A percentile compares a stretch with the other conserved stretches of the same genome.
Conservation (phyloP, 2,888 invertebrate genomes). For the Galerucella pusilla region DNA sequence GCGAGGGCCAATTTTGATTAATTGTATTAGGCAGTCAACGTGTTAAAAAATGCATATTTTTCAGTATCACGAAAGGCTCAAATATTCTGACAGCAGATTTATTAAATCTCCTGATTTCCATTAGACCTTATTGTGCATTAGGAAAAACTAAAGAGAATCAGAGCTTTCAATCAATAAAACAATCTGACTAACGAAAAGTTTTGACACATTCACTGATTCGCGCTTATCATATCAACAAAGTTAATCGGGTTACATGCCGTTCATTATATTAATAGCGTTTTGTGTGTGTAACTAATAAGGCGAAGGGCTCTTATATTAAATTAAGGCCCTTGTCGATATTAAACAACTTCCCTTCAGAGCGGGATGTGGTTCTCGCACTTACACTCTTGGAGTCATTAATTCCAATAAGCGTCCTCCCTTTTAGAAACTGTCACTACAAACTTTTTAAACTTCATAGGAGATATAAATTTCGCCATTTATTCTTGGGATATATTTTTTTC, state of each 20-base stretch:
- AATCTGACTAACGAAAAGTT: constrained; percentile 48
- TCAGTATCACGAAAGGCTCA: no score
- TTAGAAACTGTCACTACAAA: constrained; percentile 62
- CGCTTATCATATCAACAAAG: constrained; percentile 52
- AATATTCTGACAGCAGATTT: no score
- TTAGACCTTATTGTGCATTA: not conserved
- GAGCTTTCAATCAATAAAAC: constrained; percentile 41
- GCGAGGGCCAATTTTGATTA: no score
- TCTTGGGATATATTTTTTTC: constrained; percentile 57
- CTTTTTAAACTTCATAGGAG: constrained; percentile 61
- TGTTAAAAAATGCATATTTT: no score
- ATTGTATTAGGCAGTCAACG: no score
- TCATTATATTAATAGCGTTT: constrained; percentile 61
- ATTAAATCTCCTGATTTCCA: no score
- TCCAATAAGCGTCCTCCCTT: constrained; percentile 59
- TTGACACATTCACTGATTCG: constrained; percentile 46
- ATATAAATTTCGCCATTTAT: constrained; percentile 63
- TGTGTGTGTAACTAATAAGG: constrained; percentile 60
- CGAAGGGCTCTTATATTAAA: constrained; percentile 58
- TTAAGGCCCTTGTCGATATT: constrained; percentile 60
- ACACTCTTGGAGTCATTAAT: constrained; percentile 57
- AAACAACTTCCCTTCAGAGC: constrained; percentile 59
- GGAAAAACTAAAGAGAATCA: not conserved
- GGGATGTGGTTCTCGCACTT: constrained; percentile 59
- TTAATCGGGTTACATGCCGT: constrained; percentile 58